phyloP scores from a whole-genome alignment of 2,797 vertebrate genomes.

The Liasis olivaceus region DNA sequence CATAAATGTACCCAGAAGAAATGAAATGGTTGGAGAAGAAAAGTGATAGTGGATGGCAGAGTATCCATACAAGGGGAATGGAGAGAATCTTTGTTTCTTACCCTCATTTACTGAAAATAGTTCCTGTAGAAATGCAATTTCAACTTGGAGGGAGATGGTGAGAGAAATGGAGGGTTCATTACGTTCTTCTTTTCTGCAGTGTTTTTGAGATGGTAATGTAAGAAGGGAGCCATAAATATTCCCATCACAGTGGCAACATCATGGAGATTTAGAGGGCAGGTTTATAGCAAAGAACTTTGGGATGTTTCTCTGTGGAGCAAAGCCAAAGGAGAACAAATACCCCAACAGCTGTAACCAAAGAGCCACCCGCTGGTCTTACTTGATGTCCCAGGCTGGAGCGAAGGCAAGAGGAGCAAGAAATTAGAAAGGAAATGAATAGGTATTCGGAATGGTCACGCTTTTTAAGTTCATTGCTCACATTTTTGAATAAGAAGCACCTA shows the following conservation, averaged over 20 bases:
- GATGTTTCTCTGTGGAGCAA: constrained; percentile 50
- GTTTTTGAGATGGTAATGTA: constrained; percentile 70
- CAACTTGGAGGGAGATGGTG: constrained; percentile 45
- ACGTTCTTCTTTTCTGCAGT: constrained; percentile 73
- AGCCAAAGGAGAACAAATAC: constrained; percentile 55
- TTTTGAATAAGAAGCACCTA: neutral
- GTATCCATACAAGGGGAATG: constrained; percentile 9
- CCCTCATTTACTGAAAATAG: constrained; percentile 58
- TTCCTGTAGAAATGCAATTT: constrained; percentile 70
- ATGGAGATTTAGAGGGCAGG: constrained; percentile 66
- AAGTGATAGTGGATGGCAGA: neutral
- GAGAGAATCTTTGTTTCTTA: constrained; percentile 51
- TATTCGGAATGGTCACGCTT: neutral
- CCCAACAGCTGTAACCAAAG: constrained; percentile 21
- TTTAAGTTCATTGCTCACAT: neutral
- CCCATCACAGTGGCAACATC: constrained; percentile 70
- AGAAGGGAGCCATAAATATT: constrained; percentile 77
- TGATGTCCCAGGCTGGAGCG: constrained; percentile 1
- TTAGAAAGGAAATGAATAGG: neutral
- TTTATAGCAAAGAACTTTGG: constrained; percentile 63
- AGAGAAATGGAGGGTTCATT: constrained; percentile 73
- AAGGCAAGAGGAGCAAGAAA: neutral
- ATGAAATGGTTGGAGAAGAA: neutral
- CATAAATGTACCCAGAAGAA: constrained; percentile 16
- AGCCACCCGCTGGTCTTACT: constrained; percentile 3